phyloP scores from a whole-genome alignment of 2,888 invertebrate genomes.

The Mechanitis mazaeus region DNA sequence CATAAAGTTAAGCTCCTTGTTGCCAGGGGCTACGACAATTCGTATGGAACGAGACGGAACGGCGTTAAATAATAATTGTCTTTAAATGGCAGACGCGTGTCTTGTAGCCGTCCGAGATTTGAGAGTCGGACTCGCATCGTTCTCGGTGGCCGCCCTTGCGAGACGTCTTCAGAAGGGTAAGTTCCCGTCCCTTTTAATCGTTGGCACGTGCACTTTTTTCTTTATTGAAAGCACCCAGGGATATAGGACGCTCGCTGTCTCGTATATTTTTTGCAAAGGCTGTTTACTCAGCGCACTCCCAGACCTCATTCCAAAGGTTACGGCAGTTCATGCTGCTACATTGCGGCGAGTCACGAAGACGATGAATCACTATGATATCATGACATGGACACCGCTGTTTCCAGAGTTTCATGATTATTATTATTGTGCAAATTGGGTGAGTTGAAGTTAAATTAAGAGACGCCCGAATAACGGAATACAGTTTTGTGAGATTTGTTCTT shows the following conservation, averaged over 20 bases:
- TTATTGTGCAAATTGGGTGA: slow-evolving; percentile 19
- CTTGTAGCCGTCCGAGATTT: slow-evolving; percentile 48
- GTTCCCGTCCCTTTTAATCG: slow-evolving; percentile 61
- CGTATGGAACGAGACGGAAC: slow-evolving; percentile 55
- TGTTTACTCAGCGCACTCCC: slow-evolving; percentile 9
- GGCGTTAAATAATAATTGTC: slow-evolving; percentile 35
- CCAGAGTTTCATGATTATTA: slow-evolving; percentile 17
- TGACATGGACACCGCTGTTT: slow-evolving; percentile 44
- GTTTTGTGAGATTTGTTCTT: slow-evolving; percentile 13
- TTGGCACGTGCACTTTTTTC: slow-evolving; percentile 69
- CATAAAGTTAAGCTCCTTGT: slow-evolving; percentile 18
- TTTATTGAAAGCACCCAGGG: slow-evolving; percentile 55
- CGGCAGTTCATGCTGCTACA: slow-evolving; percentile 51
- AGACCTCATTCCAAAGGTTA: slow-evolving; percentile 47
- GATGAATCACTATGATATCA: slow-evolving; percentile 67
- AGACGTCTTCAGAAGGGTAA: slow-evolving; percentile 36
- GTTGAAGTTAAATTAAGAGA: slow-evolving; percentile 20
- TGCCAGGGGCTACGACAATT: slow-evolving; percentile 34
- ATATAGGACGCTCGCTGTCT: slow-evolving; percentile 44
- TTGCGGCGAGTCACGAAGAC: slow-evolving; percentile 51
- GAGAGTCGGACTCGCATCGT: slow-evolving; percentile 29
- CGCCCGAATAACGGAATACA: slow-evolving; percentile 18
- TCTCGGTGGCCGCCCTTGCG: slow-evolving; percentile 36
- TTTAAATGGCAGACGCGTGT: slow-evolving; percentile 54
- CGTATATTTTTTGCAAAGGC: slow-evolving; percentile 43